phyloP scores from a whole-genome alignment of 2,888 invertebrate genomes.

The Chrysolina oricalcia region DNA sequence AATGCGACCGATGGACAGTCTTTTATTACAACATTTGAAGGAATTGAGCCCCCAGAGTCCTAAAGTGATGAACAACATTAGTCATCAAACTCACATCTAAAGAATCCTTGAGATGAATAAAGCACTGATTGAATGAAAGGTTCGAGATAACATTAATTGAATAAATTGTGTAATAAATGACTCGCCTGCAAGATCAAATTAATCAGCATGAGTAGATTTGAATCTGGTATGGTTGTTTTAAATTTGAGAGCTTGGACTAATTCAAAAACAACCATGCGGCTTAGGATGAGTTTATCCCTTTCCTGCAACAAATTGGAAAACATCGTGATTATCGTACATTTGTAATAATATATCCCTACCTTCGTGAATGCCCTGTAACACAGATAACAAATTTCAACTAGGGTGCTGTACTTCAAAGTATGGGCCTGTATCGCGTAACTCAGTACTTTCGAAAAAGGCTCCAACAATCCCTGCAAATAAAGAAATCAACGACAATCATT shows the following conservation, averaged over 20 bases:
- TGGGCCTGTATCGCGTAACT: slow-evolving; percentile 94
- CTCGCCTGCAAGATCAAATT: slow-evolving; percentile 87
- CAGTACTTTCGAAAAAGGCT: slow-evolving; percentile 96
- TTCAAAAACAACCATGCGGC: slow-evolving; percentile 94
- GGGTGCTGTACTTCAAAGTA: slow-evolving; percentile 82
- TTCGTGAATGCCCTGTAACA: slow-evolving; percentile 92
- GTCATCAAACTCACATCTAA: slow-evolving; percentile 12
- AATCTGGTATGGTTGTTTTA: slow-evolving; percentile 94
- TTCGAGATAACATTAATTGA: not conserved
- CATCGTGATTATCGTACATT: no score
- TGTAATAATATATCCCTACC: slow-evolving; percentile 67
- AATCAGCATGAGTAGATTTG: slow-evolving; percentile 93
- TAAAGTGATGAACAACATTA: slow-evolving; percentile 52
- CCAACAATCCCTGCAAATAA: slow-evolving; percentile 82
- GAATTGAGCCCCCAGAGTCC: slow-evolving; percentile 92
- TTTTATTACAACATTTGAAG: slow-evolving; percentile 82
- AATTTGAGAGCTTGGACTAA: slow-evolving; percentile 96
- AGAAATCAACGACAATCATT: not conserved
- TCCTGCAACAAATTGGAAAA: slow-evolving; percentile 75
- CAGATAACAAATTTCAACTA: slow-evolving; percentile 91
- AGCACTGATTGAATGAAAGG: slow-evolving; percentile 13
- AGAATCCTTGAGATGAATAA: no score
- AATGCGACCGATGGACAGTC: slow-evolving; percentile 71
- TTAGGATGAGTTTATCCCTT: slow-evolving; percentile 93
- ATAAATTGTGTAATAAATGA: not conserved